A percentile compares a stretch with the other conserved stretches of the same genome.
phyloP scores from a whole-genome alignment of 2,797 vertebrate genomes.

The Sandelia bainsii region DNA sequence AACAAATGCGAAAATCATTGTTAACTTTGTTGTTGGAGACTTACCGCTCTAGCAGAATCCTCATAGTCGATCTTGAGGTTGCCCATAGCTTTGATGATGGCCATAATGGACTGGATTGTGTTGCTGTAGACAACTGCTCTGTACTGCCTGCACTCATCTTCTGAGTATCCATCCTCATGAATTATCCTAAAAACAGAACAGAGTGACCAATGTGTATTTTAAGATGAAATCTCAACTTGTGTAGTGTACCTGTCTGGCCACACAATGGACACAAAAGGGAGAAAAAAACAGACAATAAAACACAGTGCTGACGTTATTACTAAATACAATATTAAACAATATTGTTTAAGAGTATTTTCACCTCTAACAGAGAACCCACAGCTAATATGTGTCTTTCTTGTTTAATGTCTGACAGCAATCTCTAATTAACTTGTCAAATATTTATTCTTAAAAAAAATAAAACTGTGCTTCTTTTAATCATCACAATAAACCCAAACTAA shows the following conservation, averaged over 20 bases:
- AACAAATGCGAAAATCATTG: not conserved
- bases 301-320: not conserved
- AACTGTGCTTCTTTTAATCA: not conserved
- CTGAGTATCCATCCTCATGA: constrained; percentile 97
- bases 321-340: not conserved
- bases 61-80: constrained; percentile 97
- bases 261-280: no score
- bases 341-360: not conserved
- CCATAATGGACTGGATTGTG: constrained; percentile 99
- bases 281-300: no score
- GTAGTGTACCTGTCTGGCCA: no score
- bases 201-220: not conserved
- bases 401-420: not conserved
- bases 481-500: not conserved
- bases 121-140: constrained; percentile 98
- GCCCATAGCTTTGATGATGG: constrained; percentile 97
- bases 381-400: not conserved
- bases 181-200: constrained; percentile 89
- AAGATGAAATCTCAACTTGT: not conserved
- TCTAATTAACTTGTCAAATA: not conserved
- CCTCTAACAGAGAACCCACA: not conserved
- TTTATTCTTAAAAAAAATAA: not conserved
- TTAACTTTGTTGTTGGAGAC: constrained; percentile 51
- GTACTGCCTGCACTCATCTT: constrained; percentile 98
- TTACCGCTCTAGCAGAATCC: constrained; percentile 88